Base-by-base conservation (phyloP, 2,888 invertebrate species). In the Melanostoma mellinum region DNA sequence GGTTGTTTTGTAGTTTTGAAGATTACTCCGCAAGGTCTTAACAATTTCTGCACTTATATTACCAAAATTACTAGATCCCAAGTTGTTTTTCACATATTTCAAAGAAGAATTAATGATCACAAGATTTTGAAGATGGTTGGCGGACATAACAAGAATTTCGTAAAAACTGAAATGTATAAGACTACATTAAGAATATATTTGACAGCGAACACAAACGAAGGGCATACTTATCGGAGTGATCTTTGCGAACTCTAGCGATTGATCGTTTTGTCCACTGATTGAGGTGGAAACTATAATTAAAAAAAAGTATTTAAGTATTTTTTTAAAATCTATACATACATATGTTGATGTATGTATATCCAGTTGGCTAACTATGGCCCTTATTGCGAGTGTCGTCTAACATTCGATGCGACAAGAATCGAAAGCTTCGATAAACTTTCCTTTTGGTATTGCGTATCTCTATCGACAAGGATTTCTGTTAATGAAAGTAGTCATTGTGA, bases 51-150 rank as follows among this genome's bases (percentile, higher is more conserved):
- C 56, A 0, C 85, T 74, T 8, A 90, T 58, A 3, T 82, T 67
- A 2, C 91, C 91, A 50, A 89, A 85, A 9, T 86, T 72, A 0
- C 85, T 75, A 1, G 81, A 52, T 33, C 81, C 55, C 3, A 89
- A 84, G 42, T 88, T 87, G 20, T 86, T 69, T 56, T 85, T 85
- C 3, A 91, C 87, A 60, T 87, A 91, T 36, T 87, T 88, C 3
- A 91, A 9, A 0, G 89, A 87, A 3, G 90, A 86, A 76, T 87
- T 89, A 1, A 90, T 87, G 2, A 90, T 88, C 3, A 90, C 86
- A 68, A 90, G 84, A 85, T 91, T 89, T 87, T 90, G 90, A 40
- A 91, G 76, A 82, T 91, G 91, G 86, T 90, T 91, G 58, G 90
- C 90, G 0, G 89, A 87, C 6, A 91, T 86, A 88, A 90, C 88